phyloP scores from a whole-genome alignment of 2,113 vertebrate species.

The Ailurus styani region DNA sequence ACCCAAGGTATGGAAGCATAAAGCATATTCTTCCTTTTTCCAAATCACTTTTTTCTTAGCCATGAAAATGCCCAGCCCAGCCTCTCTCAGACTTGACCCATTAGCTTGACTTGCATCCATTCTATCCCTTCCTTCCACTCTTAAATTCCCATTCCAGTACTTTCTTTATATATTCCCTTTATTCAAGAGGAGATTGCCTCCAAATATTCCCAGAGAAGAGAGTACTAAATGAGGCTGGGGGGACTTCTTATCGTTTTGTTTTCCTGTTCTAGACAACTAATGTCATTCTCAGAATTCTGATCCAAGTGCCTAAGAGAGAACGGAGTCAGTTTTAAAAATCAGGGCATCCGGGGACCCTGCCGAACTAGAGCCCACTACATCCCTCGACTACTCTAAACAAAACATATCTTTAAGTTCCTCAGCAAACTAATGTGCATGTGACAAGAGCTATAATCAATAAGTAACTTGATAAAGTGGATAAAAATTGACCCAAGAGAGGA shows the following conservation, averaged over 20 bases:
- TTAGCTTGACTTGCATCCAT: neutral
- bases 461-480: slow-evolving; percentile 69
- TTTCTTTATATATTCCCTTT: neutral
- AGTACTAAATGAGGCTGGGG: neutral
- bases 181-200: neutral
- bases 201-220: neutral
- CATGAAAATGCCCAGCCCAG: neutral
- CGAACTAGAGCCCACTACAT: neutral
- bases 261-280: neutral
- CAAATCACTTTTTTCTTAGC: neutral
- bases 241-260: neutral
- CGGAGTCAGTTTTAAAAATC: neutral
- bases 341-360: neutral
- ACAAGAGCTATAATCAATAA: slow-evolving; percentile 35
- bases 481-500: slow-evolving; percentile 54
- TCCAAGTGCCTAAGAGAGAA: neutral
- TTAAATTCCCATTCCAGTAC: neutral
- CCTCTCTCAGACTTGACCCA: neutral
- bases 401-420: neutral
- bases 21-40: neutral
- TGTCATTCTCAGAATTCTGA: neutral
- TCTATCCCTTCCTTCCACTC: neutral
- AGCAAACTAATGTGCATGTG: slow-evolving; percentile 51
- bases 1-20: neutral
- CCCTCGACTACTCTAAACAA: slow-evolving; percentile 27